Evolutionary conservation across 2,113 vertebrate genomes (phyloP).

Genomic region (Bothrops jararaca): DNA sequence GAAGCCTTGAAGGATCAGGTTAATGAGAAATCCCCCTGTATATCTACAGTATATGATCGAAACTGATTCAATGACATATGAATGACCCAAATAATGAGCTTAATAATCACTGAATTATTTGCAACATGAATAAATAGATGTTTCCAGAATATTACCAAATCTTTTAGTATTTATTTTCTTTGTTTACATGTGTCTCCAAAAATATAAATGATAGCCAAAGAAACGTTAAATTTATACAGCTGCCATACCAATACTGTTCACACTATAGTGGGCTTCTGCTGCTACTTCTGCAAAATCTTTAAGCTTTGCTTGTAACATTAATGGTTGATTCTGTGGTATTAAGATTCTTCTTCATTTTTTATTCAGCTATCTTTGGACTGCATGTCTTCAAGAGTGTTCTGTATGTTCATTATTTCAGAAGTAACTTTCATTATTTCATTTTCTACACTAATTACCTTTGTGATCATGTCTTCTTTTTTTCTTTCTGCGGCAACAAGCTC

Average conservation of each 20-base stretch:
- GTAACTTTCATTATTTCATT: slow-evolving; percentile 79
- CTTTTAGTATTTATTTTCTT: not conserved
- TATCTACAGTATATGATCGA: not conserved
- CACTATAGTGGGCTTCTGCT: slow-evolving; percentile 53
- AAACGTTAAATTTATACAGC: not conserved
- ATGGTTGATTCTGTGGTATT: slow-evolving; percentile 71
- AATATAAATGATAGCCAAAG: not conserved
- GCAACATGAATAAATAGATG: not conserved
- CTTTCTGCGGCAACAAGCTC: slow-evolving; percentile 77
- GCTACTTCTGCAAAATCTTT: slow-evolving; percentile 57
- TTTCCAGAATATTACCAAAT: not conserved
- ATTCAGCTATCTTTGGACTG: slow-evolving; percentile 68
- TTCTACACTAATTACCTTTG: slow-evolving; percentile 80
- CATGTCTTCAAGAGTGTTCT: slow-evolving; percentile 76
- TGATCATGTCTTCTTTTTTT: slow-evolving; percentile 77
- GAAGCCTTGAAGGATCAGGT: not conserved
- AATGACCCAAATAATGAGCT: not conserved
- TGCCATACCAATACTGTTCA: slow-evolving; percentile 22
- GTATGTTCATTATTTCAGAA: slow-evolving; percentile 73
- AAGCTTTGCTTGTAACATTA: slow-evolving; percentile 67
- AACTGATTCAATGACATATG: not conserved
- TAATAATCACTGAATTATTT: not conserved
- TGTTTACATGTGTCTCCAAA: not conserved
- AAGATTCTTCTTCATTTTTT: slow-evolving; percentile 43
- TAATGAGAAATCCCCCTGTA: not conserved